A percentile compares a stretch with the other conserved stretches of the same genome.
Evolutionary conservation across 2,888 invertebrate genomes (phyloP).

Genomic region (Lamellibrachia columna): DNA sequence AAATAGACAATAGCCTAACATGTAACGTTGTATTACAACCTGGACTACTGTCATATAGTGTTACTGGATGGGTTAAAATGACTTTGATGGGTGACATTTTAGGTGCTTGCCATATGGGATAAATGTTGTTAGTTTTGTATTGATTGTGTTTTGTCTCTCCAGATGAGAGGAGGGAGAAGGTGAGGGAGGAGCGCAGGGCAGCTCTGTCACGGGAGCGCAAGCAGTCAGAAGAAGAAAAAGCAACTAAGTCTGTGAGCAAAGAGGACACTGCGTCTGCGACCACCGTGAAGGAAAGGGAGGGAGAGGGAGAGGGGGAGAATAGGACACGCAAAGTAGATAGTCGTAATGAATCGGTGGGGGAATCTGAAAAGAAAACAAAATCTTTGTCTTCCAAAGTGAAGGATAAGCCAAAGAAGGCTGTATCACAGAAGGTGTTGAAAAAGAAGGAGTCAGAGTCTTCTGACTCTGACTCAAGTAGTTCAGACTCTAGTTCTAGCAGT

Average conservation of each 20-base stretch:
- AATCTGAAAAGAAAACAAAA: background rate
- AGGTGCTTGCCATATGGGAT: too few species aligned
- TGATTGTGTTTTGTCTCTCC: background rate
- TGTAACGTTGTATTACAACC: too few species aligned
- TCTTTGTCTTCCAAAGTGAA: background rate
- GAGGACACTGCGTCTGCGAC: background rate
- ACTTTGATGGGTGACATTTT: too few species aligned
- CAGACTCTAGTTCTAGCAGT: constrained; percentile 25
- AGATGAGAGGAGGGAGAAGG: background rate
- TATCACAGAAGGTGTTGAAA: background rate
- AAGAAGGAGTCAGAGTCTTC: constrained; percentile 7
- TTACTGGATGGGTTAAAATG: too few species aligned
- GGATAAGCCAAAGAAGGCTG: background rate
- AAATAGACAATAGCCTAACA: too few species aligned
- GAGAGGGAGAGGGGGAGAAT: constrained; percentile 6
- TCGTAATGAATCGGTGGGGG: background rate
- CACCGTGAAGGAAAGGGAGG: background rate
- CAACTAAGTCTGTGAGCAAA: constrained; percentile 18
- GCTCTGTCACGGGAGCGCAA: background rate
- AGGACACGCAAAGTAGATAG: background rate
- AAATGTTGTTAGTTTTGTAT: background rate
- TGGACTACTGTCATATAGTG: too few species aligned
- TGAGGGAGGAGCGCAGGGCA: background rate
- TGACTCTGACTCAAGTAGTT: constrained; percentile 28
- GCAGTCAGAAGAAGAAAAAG: background rate